Evolutionary conservation across 2,888 invertebrate species (phyloP).

Genomic region (Drosophila dives): DNA sequence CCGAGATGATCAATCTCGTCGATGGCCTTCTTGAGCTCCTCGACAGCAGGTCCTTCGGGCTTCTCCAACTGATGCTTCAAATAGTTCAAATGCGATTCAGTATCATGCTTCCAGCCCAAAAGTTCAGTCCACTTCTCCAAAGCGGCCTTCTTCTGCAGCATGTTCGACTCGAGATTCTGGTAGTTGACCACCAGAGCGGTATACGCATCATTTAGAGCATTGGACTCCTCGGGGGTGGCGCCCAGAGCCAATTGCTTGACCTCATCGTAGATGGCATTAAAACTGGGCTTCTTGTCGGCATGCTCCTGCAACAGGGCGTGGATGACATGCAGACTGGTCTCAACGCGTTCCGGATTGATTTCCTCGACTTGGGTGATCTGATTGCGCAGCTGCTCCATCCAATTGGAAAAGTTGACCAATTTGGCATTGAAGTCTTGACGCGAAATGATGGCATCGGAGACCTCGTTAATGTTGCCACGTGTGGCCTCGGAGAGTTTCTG

Average conservation of each 20-base stretch:
- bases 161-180: constrained; percentile 90
- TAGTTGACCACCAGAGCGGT: constrained; percentile 91
- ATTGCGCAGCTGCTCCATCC: constrained; percentile 90
- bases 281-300: constrained; percentile 91
- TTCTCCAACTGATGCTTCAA: constrained; percentile 92
- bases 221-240: constrained; percentile 91
- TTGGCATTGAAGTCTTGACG: constrained; percentile 94
- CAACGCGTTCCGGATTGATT: constrained; percentile 92
- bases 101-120: constrained; percentile 92
- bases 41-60: constrained; percentile 88
- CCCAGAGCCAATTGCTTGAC: constrained; percentile 90
- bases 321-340: constrained; percentile 90
- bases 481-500: constrained; percentile 91
- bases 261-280: constrained; percentile 92
- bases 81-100: constrained; percentile 91
- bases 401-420: constrained; percentile 91
- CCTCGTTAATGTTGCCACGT: constrained; percentile 90
- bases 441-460: constrained; percentile 92
- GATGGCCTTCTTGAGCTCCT: constrained; percentile 89
- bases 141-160: constrained; percentile 90
- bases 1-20: constrained; percentile 89
- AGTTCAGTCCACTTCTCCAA: constrained; percentile 94
- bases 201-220: constrained; percentile 90
- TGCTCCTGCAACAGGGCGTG: constrained; percentile 94
- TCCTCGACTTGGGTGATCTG: constrained; percentile 92